Evolutionary conservation across 2,888 invertebrate species (phyloP), one percentile per base, ranked within the genome.

Genomic region (Zele albiditarsus): DNA sequence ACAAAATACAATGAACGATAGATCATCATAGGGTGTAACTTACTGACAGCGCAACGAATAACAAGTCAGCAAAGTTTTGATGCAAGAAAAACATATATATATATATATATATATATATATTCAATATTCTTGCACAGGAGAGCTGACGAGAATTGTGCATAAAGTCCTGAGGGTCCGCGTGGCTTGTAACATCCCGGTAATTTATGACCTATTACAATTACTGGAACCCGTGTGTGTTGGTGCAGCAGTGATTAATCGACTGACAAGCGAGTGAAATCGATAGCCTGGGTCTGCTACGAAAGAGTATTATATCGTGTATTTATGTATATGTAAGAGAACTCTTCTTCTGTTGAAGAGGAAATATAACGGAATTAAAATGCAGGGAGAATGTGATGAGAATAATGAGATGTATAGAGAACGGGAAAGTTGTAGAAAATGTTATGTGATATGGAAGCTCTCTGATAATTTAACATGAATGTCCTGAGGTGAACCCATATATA

Each of bases 181-280:
- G 77, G 78, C 78, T 82, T 79, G 81, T 83, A 80, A 82, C 80
- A 83, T 80, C 78, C 78, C 65, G 81, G 81, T 83, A 82, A 83
- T 82, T 83, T 83, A 83, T 82, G 80, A 79, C 80, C 79, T 81
- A 82, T 83, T 83, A 83, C 82, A 81, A 83, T 83, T 83, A 80
- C 81, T 77, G 70, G 75, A 57, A 20, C 20, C 53, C n/a, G 20
- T 53, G 20, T 62, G 74, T 79, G 83, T 81, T 76, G 79, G 78
- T 76, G 78, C 79, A 79, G 75, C 77, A 67, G 77, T 82, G 81
- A 83, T 83, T 82, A 82, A 83, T 82, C 81, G 80, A 82, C 81
- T 81, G 80, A 82, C 80, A 80, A 80, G 78, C 81, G 73, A 78
- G 79, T 78, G 78, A 79, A 79, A 82, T 80, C 80, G 79, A 79